Evolutionary conservation across 2,888 invertebrate genomes (phyloP).

Genomic region (Carterocephalus palaemon): DNA sequence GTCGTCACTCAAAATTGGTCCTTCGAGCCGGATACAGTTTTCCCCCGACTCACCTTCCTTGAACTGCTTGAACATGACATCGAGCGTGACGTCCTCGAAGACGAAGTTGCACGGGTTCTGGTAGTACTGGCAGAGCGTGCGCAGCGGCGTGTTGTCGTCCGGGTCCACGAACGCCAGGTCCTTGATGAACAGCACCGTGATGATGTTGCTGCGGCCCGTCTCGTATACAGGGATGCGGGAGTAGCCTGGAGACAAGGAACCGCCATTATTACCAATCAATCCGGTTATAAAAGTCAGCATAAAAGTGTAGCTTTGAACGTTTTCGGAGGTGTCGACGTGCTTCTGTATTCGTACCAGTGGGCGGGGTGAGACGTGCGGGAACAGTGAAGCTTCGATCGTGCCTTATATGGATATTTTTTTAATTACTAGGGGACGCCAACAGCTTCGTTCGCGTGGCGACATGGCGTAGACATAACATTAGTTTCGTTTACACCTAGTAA

Average conservation of each 20-base stretch:
- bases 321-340: no score
- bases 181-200: conserved; percentile 97
- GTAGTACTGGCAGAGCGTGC: conserved; percentile 96
- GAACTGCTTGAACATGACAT: conserved; percentile 97
- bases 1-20: no score
- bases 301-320: no score
- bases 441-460: no score
- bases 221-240: conserved; percentile 98
- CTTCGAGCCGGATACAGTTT: background rate
- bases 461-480: no score
- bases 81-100: conserved; percentile 96
- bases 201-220: conserved; percentile 88
- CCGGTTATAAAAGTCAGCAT: no score
- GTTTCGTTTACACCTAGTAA: no score
- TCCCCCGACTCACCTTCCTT: conserved; percentile 87
- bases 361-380: no score
- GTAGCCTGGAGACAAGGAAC: conserved; percentile 81
- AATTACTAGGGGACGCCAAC: no score
- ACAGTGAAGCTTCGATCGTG: no score
- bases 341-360: no score
- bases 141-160: conserved; percentile 96
- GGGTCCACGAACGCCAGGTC: conserved; percentile 99
- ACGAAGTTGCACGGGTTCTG: conserved; percentile 98
- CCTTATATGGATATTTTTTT: no score
- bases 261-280: background rate